Conservation (phyloP, 30 jellyfish, hydroid and myxozoan genomes). For the Turritopsis dohrnii region DNA sequence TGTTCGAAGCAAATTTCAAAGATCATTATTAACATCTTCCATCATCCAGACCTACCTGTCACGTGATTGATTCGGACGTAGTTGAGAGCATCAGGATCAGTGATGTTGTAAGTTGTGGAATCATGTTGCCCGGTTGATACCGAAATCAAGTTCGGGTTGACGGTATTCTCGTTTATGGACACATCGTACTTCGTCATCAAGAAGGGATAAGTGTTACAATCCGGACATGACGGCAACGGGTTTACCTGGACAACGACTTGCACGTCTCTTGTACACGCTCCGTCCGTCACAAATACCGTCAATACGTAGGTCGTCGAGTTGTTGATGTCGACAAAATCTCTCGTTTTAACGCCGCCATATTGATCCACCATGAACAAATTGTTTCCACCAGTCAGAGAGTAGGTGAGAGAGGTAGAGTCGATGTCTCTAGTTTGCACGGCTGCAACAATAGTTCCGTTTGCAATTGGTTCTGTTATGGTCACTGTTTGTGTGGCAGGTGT, state of each 20-base stretch:
- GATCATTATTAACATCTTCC: too few relatives aligned
- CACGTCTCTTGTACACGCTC: not conserved
- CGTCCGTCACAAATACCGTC: conserved; percentile 20
- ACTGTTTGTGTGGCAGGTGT: conserved; percentile 26
- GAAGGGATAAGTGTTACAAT: conserved; percentile 14
- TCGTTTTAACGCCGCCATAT: conserved; percentile 26
- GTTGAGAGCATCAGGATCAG: not conserved
- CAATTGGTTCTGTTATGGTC: conserved; percentile 18
- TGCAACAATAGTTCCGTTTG: conserved; percentile 27
- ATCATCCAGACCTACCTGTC: conserved; percentile 12
- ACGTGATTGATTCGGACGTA: conserved; percentile 1
- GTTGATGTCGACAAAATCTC: not conserved
- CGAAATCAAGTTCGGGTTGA: not conserved
- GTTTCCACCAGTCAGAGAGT: not conserved
- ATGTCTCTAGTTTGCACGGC: conserved; percentile 24
- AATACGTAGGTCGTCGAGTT: conserved; percentile 1
- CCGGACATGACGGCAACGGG: conserved; percentile 26
- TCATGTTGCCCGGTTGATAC: conserved; percentile 7
- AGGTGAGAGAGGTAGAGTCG: not conserved
- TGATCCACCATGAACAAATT: conserved; percentile 28
- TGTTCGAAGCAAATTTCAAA: too few relatives aligned
- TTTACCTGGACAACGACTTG: conserved; percentile 13
- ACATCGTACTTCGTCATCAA: not conserved
- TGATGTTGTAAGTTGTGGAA: not conserved
- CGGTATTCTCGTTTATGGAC: not conserved